Conservation (phyloP, 1,140 invertebrate species). For the Drosophila hydei region DNA sequence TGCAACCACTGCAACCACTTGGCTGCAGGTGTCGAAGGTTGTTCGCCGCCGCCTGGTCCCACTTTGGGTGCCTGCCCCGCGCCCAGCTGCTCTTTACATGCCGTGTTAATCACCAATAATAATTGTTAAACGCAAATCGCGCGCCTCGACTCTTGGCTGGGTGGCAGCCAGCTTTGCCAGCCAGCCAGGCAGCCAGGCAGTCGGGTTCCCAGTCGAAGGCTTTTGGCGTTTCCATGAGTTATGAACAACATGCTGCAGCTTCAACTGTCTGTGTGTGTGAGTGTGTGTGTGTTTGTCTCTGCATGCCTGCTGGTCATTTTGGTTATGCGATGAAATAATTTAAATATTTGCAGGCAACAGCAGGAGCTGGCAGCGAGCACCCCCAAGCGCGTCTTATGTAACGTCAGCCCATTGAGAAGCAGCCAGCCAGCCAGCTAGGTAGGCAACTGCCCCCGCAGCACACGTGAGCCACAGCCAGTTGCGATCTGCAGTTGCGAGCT, state of each 20-base stretch:
- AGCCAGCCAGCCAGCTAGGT: not conserved
- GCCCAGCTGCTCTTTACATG: constrained; percentile 60
- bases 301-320: constrained; percentile 76
- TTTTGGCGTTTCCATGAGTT: constrained; percentile 71
- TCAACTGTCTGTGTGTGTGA: constrained; percentile 10
- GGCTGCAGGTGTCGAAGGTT: constrained; percentile 80
- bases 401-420: constrained; percentile 34
- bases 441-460: constrained; percentile 13
- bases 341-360: constrained; percentile 72
- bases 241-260: constrained; percentile 54
- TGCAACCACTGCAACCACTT: constrained; percentile 3
- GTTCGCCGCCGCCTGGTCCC: constrained; percentile 37
- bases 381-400: constrained; percentile 75
- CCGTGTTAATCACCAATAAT: constrained; percentile 83
- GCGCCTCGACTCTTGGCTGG: constrained; percentile 37
- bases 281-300: constrained; percentile 13
- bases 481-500: constrained; percentile 5
- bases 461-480: constrained; percentile 28
- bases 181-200: constrained; percentile 15
- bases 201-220: constrained; percentile 29
- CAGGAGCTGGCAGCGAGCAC: constrained; percentile 49
- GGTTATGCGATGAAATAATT: constrained; percentile 82
- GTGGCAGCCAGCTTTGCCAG: constrained; percentile 20
- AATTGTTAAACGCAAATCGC: constrained; percentile 81
- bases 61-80: not conserved